These are phyloP conservation scores for Dione juno DNA, from an alignment of 2,888 invertebrate genomes.

Conservation along the genomic window DNA sequence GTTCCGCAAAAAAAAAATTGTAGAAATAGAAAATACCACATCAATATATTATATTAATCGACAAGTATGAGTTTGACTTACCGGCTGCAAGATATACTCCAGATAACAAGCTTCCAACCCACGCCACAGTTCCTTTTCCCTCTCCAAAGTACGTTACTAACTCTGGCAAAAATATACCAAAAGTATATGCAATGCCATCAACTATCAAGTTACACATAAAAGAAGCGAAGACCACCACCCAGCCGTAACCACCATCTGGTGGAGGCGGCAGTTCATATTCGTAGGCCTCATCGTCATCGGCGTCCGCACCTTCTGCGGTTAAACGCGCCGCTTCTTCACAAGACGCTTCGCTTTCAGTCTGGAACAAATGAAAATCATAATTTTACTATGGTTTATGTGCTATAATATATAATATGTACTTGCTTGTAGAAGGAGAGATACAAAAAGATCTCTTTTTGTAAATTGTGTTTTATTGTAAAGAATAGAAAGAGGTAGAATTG, in stretches of 20 bases:
- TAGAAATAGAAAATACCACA: background rate
- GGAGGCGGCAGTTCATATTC: slow-evolving; percentile 92
- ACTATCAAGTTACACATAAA: slow-evolving; percentile 99
- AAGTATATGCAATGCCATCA: slow-evolving; percentile 99
- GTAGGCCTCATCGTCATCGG: slow-evolving; percentile 84
- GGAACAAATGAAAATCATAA: slow-evolving; percentile 61
- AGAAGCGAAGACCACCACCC: slow-evolving; percentile 97
- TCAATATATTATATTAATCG: background rate
- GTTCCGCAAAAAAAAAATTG: background rate
- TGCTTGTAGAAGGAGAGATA: too few species aligned
- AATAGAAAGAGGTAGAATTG: too few species aligned
- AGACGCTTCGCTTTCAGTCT: slow-evolving; percentile 94
- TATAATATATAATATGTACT: too few species aligned
- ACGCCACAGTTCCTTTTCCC: slow-evolving; percentile 94
- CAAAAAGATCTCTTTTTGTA: too few species aligned
- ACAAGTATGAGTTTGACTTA: slow-evolving; percentile 64
- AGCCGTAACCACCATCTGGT: slow-evolving; percentile 95
- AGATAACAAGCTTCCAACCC: slow-evolving; percentile 97
- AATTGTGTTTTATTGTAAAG: too few species aligned
- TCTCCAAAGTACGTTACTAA: slow-evolving; percentile 92
- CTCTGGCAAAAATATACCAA: slow-evolving; percentile 94
- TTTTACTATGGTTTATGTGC: background rate
- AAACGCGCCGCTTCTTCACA: slow-evolving; percentile 92
- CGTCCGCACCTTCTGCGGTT: slow-evolving; percentile 86
- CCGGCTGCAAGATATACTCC: slow-evolving; percentile 98